These are phyloP conservation scores for Pantherophis vulpinus DNA, from an alignment of 2,797 vertebrate species.

Conservation along the genomic window DNA sequence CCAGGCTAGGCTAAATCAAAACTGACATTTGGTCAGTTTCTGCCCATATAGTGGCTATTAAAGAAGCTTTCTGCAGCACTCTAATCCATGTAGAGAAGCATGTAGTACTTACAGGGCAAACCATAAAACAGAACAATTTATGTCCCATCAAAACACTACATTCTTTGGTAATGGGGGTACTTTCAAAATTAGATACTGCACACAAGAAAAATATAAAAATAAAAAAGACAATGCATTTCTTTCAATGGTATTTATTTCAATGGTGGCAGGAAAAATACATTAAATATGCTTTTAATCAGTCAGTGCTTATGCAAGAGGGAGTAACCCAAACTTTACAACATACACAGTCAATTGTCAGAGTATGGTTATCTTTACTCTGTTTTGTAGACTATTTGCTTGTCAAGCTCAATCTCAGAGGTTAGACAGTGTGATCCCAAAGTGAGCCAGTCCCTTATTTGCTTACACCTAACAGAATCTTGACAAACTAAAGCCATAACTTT, in stretches of 20 bases:
- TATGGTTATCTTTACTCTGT: not conserved
- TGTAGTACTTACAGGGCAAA: conserved; percentile 22
- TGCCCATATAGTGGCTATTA: not conserved
- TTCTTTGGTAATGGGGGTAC: conserved; percentile 1
- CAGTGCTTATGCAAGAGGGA: not conserved
- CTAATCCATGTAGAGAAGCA: conserved; percentile 10
- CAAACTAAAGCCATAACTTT: not conserved
- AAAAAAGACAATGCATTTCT: not conserved
- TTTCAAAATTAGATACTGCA: not conserved
- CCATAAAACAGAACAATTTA: conserved; percentile 25
- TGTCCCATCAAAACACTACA: conserved; percentile 1
- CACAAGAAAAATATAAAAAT: not conserved
- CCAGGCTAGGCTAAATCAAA: conserved; percentile 27
- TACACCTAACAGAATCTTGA: not conserved
- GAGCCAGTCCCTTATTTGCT: not conserved
- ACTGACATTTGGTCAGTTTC: conserved; percentile 28
- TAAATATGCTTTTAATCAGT: not conserved
- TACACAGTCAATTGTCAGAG: not conserved
- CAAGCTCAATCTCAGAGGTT: not conserved
- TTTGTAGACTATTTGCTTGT: not conserved
- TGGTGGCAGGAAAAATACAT: not conserved
- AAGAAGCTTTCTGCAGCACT: conserved; percentile 3
- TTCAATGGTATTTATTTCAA: not conserved
- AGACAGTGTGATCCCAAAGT: not conserved
- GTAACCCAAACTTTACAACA: not conserved